Base-by-base conservation (phyloP, 2,797 vertebrate genomes). In the Florisuga fusca region DNA sequence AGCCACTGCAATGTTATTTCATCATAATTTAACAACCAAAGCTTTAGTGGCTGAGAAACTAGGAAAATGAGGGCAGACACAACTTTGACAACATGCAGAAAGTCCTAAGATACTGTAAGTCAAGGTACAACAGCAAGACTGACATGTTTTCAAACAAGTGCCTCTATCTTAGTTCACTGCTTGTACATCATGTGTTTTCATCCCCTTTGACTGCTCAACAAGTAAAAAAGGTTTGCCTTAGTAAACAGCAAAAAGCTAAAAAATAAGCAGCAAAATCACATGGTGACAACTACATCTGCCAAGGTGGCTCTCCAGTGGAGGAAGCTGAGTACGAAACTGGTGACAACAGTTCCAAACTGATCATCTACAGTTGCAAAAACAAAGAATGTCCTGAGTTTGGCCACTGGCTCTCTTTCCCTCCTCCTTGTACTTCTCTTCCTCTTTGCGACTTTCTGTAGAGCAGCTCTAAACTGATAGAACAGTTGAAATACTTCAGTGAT, bases 121-220 rank as follows among this genome's bases (percentile, higher is more conserved):
- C 50, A 15, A 6, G 9, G 7, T 41, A 15, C 7, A 2, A 77
- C 17, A 59, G 62, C 7, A n/a, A 38, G 16, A 81, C 5, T 0
- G 0, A 34, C 17, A 51, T 17, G 25, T 61, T 92, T 75, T 64
- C 27, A 8, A 76, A 48, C 7, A 71, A 41, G 26, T 23, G 33
- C 8, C 55, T 55, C 38, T 43, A 36, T 50, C 48, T 75, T 29
- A 31, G 33, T 23, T 9, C 62, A 66, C n/a, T 73, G 9, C 41
- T 64, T 53, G 31, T 26, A 64, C 21, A 22, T 55, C 23, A 23
- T 1, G 7, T 20, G 20, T 18, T 48, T 75, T 75, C 58, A 63
- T 26, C 13, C 11, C 8, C 43, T 57, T 21, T 19, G 13, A 69
- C 22, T 53, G 63, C 51, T 61, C 68, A 79, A 68, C 19, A 57